These are phyloP conservation scores for Coluber constrictor DNA, from an alignment of 2,797 vertebrate species.

Conservation along the genomic window DNA sequence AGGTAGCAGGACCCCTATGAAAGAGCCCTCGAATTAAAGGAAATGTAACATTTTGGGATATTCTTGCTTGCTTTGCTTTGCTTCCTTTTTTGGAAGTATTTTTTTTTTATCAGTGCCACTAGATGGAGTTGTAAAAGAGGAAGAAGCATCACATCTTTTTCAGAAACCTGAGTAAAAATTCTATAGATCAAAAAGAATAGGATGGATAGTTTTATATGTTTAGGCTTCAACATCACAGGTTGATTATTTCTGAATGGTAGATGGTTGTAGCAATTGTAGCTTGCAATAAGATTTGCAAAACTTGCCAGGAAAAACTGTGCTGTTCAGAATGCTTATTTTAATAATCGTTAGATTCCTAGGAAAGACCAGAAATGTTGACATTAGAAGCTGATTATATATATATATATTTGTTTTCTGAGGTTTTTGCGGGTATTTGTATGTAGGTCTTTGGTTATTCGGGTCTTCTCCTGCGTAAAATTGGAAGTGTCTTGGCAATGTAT, in stretches of 20 bases:
- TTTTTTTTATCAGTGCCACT: neutral
- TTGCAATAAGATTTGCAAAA: neutral
- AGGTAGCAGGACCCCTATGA: neutral
- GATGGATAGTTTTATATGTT: neutral
- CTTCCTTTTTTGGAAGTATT: neutral
- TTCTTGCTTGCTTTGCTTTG: neutral
- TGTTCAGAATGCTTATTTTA: neutral
- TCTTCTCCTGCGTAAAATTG: no score
- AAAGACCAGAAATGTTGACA: neutral
- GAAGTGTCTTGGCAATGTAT: no score
- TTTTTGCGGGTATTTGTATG: no score
- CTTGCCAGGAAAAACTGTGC: neutral
- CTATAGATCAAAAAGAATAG: neutral
- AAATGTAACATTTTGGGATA: neutral
- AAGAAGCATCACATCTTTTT: neutral
- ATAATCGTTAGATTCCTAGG: neutral
- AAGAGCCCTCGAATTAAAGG: neutral
- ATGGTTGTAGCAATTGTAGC: neutral
- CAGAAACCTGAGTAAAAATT: neutral
- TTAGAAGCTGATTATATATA: neutral
- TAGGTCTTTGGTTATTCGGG: no score
- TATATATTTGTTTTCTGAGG: no score
- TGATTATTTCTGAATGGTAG: neutral
- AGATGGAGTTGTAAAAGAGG: constrained; percentile 7
- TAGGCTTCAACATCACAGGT: neutral